phyloP scores from a whole-genome alignment of 1,140 invertebrate genomes.

The Pseudomyrmex concolor region DNA sequence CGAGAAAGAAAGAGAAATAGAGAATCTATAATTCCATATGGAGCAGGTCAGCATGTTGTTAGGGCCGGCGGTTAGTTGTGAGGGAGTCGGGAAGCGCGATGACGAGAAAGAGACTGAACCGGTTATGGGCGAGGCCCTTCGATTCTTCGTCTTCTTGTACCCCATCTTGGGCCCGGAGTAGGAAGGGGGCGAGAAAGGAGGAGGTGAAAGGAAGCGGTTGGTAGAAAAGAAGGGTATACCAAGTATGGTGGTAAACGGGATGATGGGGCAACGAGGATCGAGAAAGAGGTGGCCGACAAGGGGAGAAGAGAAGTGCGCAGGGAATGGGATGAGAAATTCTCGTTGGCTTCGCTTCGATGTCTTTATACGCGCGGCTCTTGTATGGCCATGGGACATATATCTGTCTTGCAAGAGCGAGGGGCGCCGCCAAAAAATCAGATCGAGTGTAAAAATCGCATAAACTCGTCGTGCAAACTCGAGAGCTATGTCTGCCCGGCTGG shows the following conservation, averaged over 20 bases:
- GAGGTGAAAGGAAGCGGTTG: constrained; percentile 44
- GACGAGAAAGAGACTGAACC: constrained; percentile 82
- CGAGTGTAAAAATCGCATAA: constrained; percentile 86
- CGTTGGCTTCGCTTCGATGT: constrained; percentile 85
- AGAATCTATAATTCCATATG: constrained; percentile 67
- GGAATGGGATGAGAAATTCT: constrained; percentile 85
- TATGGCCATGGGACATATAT: constrained; percentile 85
- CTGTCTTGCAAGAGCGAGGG: constrained; percentile 84
- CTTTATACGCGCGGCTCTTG: constrained; percentile 85
- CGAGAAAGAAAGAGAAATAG: constrained; percentile 22
- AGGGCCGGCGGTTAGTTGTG: constrained; percentile 64
- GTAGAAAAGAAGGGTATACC: constrained; percentile 78
- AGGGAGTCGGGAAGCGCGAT: constrained; percentile 76
- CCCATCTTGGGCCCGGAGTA: constrained; percentile 60
- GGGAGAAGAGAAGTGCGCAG: constrained; percentile 49
- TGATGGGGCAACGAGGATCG: constrained; percentile 75
- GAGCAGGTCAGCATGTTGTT: constrained; percentile 76
- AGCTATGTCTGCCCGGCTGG: constrained; percentile 81
- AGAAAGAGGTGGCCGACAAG: constrained; percentile 50
- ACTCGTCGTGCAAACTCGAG: constrained; percentile 84
- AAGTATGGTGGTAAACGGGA: constrained; percentile 85
- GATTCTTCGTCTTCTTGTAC: constrained; percentile 73
- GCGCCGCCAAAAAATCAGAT: constrained; percentile 86
- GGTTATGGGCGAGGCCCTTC: constrained; percentile 84
- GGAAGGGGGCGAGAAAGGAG: constrained; percentile 32